phyloP scores from a whole-genome alignment of 2,888 invertebrate species.

The Ochropacha duplaris region DNA sequence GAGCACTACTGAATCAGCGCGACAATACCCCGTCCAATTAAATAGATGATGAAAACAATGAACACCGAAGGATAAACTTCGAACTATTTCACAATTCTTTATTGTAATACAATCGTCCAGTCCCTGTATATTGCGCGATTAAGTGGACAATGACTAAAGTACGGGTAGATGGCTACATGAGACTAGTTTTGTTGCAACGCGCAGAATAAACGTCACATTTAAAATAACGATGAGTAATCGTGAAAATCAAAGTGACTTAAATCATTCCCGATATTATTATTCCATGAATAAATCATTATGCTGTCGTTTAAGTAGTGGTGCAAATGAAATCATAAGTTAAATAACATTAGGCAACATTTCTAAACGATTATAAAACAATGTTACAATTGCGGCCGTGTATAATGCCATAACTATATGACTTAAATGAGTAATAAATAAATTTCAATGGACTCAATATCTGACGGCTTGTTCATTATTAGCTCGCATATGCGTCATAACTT shows the following conservation, averaged over 20 bases:
- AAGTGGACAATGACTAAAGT: conserved; percentile 27
- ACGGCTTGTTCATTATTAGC: not conserved
- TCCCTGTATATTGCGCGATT: conserved; percentile 30
- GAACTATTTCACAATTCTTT: conserved; percentile 49
- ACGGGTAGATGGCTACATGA: conserved; percentile 9
- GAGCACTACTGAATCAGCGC: conserved; percentile 34
- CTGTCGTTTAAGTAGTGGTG: not conserved
- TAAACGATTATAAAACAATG: not conserved
- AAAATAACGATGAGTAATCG: conserved; percentile 9
- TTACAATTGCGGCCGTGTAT: not conserved
- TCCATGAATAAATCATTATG: not conserved
- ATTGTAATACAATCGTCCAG: conserved; percentile 28
- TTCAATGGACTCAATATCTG: conserved; percentile 4
- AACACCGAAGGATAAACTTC: conserved; percentile 38
- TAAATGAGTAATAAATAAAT: conserved; percentile 6
- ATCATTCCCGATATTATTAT: not conserved
- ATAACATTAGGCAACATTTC: not conserved
- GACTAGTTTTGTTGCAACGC: conserved; percentile 10
- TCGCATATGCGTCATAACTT: not conserved
- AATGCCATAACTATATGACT: not conserved
- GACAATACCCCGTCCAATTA: conserved; percentile 36
- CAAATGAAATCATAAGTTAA: not conserved
- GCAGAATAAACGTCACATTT: conserved; percentile 5
- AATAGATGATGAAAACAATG: conserved; percentile 49
- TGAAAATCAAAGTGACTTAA: not conserved